phyloP scores from a whole-genome alignment of 37 sponge, comb jelly and placozoan species.

The Oscarella lobularis region DNA sequence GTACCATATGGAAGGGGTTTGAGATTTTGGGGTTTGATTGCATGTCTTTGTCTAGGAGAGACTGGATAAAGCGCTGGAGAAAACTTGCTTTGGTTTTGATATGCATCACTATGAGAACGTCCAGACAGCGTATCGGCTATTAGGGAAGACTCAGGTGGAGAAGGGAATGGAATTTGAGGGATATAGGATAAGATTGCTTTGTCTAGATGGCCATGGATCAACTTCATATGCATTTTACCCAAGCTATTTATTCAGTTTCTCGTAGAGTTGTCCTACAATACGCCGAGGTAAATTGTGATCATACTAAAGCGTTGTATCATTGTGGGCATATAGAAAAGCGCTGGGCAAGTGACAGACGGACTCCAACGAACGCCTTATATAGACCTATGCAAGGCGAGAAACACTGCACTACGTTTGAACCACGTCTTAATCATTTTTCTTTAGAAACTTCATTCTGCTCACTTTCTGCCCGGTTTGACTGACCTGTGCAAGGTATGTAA shows the following conservation, averaged over 20 bases:
- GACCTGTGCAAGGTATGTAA: too few species aligned
- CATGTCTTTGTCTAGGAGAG: too few species aligned
- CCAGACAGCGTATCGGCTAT: constrained; percentile 42
- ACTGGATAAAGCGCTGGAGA: constrained; percentile 36
- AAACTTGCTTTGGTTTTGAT: constrained; percentile 20
- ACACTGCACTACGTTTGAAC: too few species aligned
- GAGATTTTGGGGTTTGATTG: too few species aligned
- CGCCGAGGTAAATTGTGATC: constrained; percentile 30
- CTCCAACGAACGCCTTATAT: neutral
- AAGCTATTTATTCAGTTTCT: constrained; percentile 37
- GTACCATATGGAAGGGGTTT: too few species aligned
- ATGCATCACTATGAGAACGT: constrained; percentile 32
- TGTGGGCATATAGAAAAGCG: too few species aligned
- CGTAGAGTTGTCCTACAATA: constrained; percentile 39
- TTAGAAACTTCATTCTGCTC: too few species aligned
- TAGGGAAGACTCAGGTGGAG: constrained; percentile 59
- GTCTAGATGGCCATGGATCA: constrained; percentile 48
- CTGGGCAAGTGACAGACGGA: neutral
- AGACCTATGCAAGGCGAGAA: neutral
- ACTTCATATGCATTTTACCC: constrained; percentile 49
- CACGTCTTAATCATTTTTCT: too few species aligned
- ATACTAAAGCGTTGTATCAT: too few species aligned
- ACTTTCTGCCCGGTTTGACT: neutral
- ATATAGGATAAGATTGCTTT: too few species aligned
- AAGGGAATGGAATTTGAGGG: too few species aligned